phyloP scores from a whole-genome alignment of 2,797 vertebrate species.

The Florisuga fusca region DNA sequence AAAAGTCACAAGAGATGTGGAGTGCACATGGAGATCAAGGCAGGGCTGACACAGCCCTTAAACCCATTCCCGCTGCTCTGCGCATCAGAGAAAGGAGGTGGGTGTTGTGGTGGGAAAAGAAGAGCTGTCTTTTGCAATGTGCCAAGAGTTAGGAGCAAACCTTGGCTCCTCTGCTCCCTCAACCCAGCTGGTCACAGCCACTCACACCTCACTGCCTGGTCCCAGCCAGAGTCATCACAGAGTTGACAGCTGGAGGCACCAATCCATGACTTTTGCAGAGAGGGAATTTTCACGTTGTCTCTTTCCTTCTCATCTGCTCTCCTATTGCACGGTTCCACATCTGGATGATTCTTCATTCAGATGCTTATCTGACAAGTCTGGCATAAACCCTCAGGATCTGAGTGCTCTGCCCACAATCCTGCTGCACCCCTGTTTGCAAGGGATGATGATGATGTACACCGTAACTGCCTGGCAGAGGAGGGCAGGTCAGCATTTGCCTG shows the following conservation, averaged over 20 bases:
- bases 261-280: not conserved
- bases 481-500: constrained; percentile 59
- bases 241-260: not conserved
- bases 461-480: constrained; percentile 13
- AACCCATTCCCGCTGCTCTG: constrained; percentile 6
- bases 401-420: not conserved
- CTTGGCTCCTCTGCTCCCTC: not conserved
- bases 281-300: not conserved
- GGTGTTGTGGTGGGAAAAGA: not conserved
- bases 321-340: not conserved
- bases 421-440: constrained; percentile 43
- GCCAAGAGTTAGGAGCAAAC: not conserved
- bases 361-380: constrained; percentile 25
- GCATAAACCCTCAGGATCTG: not conserved
- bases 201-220: not conserved
- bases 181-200: not conserved
- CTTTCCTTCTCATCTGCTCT: not conserved
- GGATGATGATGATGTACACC: constrained; percentile 5
- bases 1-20: constrained; percentile 49
- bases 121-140: not conserved
- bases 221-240: not conserved
- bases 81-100: not conserved
- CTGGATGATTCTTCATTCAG: constrained; percentile 30
- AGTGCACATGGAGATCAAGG: constrained; percentile 50
- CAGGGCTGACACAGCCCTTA: constrained; percentile 40